Base-by-base conservation (phyloP, 2,113 vertebrate species). In the Acrocephalus arundinaceus region DNA sequence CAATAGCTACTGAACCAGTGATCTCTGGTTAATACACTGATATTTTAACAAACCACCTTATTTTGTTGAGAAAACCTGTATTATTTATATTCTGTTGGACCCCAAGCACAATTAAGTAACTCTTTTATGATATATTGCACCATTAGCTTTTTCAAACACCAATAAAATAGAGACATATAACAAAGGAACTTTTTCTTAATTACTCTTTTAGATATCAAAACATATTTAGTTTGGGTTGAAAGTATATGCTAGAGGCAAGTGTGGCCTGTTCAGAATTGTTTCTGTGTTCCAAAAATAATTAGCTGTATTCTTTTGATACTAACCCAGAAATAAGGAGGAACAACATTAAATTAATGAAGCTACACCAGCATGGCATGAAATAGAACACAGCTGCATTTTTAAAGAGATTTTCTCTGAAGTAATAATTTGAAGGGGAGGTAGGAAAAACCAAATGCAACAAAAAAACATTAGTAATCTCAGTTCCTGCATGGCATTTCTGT, bases 121-220 rank as follows among this genome's bases (percentile, higher is more conserved):
- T 83, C n/a, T 94, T 31, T 48, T 43, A 39, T 35, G 6, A 54
- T 37, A 16, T 54, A 84, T 71, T 81, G 75, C 73, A 51, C 28
- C 28, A n/a, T 35, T 55, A 74, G 15, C 19, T 24, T 94, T 92
- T 92, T 86, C 59, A 93, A 93, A 92, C 48, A 61, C 19, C 33
- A 59, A 59, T 70, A 74, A 86, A 92, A 96, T 59, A 3, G 25
- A 78, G 52, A 83, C 4, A 25, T 37, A 76, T 12, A n/a, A 71
- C 81, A 96, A 85, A 82, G 16, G 30, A 68, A 52, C 3, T 55
- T 85, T 89, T 68, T 61, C 58, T 74, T 73, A 93, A 95, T 91
- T 83, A 76, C 18, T 70, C 71, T 80, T 89, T 88, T n/a, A 87
- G 66, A 76, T 90, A 94, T 83, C 87, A 91, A 93, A 96, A 94